Percentiles rank a stretch among this genome's conserved stretches.
These are phyloP conservation scores for Sminthurides aquaticus DNA, from an alignment of 2,888 invertebrate genomes.

Conservation along the genomic window DNA sequence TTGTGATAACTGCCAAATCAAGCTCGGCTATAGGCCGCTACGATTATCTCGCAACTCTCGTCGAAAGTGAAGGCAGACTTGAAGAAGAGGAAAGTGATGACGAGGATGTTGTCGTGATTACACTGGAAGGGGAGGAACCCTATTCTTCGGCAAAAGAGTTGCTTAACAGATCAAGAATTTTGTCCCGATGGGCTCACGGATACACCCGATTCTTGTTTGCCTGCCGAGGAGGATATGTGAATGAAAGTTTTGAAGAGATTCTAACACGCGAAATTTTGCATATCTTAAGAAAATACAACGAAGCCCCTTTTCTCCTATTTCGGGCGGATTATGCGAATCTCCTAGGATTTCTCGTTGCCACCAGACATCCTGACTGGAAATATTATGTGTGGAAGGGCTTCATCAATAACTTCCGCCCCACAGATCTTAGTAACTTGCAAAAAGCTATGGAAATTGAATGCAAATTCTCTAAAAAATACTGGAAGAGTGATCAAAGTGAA, in stretches of 20 bases:
- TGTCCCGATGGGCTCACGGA: not conserved
- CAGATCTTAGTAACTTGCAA: not conserved
- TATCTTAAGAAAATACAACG: not conserved
- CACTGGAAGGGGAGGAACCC: not conserved
- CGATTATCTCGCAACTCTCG: not conserved
- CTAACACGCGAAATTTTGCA: not conserved
- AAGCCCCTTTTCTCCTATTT: not conserved
- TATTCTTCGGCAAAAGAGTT: not conserved
- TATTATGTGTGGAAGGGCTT: not conserved
- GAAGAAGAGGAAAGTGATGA: not conserved
- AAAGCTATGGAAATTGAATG: not conserved
- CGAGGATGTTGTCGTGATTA: not conserved
- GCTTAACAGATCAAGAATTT: not conserved
- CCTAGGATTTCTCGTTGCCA: not conserved
- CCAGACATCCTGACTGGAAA: not conserved
- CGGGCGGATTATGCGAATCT: slow-evolving; percentile 1
- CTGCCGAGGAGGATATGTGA: not conserved
- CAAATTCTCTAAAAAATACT: not conserved
- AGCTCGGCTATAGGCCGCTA: not conserved
- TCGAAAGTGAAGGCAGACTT: not conserved
- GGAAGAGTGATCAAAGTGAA: not conserved
- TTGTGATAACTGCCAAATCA: not conserved
- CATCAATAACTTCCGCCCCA: not conserved
- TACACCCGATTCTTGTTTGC: not conserved
- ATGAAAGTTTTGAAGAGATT: slow-evolving; percentile 1